A percentile compares a stretch with the other conserved stretches of the same genome.
Conservation (phyloP, 2,113 vertebrate genomes). For the Hemiscyllium ocellatum region DNA sequence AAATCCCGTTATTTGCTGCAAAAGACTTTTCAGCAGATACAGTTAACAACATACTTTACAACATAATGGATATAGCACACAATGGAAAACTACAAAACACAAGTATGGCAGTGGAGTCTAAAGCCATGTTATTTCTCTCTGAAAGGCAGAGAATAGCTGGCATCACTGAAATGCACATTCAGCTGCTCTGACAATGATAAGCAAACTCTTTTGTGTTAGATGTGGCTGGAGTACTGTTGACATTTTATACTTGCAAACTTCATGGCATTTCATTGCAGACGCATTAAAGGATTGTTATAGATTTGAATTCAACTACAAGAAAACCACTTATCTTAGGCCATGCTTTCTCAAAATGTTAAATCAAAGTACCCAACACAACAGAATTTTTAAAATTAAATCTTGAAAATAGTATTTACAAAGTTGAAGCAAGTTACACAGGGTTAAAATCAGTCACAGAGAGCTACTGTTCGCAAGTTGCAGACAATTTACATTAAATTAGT, state of each 20-base stretch:
- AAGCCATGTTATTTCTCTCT: neutral
- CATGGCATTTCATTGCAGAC: neutral
- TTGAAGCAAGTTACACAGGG: neutral
- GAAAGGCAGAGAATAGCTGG: neutral
- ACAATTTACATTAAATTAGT: constrained; percentile 9
- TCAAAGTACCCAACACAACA: neutral
- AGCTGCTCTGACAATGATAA: neutral
- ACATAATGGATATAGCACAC: neutral
- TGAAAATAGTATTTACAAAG: neutral
- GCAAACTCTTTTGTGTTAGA: neutral
- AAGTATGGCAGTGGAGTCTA: neutral
- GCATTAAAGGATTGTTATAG: neutral
- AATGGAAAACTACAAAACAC: neutral
- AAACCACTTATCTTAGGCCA: neutral
- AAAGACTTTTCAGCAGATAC: neutral
- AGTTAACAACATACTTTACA: neutral
- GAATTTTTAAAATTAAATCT: neutral
- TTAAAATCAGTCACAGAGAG: neutral
- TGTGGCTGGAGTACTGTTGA: neutral
- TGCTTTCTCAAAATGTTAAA: neutral
- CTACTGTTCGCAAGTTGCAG: neutral
- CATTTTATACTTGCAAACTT: neutral
- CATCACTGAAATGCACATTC: neutral
- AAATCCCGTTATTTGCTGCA: neutral
- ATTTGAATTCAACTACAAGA: neutral